Base-by-base conservation (phyloP, 2,797 vertebrate genomes). In the Mus spretus region DNA sequence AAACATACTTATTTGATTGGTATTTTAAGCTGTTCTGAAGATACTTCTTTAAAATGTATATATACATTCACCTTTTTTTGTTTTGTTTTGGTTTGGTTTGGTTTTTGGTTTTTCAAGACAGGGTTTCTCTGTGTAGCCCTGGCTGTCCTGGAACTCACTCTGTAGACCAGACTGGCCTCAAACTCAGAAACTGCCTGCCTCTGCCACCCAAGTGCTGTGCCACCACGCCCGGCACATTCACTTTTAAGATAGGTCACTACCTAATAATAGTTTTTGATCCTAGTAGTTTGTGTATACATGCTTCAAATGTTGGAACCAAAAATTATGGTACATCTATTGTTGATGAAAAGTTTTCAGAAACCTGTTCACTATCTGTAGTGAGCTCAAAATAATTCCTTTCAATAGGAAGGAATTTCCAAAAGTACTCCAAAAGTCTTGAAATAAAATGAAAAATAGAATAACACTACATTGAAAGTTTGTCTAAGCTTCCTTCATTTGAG, bases 251-350 rank as follows among this genome's bases (percentile, higher is more conserved):
- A 82, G 67, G 72, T 31, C 1, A 14, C 65, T 70, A 75, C 57
- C 90, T 44, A 55, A 95, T 87, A 70, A 90, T 24, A 3, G 90
- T 70, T 97, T 96, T 92, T 96, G 93, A 96, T 95, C 63, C 13
- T 65, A 95, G 89, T 59, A n/a, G 2, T 91, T 59, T 97, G 59
- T 93, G 92, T 93, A 94, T 97, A 97, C 94, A 96, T 98, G 97
- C 93, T 3, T 34, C 47, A 3, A 95, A 94, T 83, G 17, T 92
- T 10, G 57, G 15, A 93, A 88, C 0, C 0, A 91, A 86, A 77
- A 91, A 83, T 85, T 78, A 83, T 59, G 65, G 65, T 15, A 67
- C 5, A 55, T 80, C 22, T 97, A 70, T 96, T 90, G 96, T 98
- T 97, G 83, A 96, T 96, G 59, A 72, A 85, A 91, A 90, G 12